phyloP scores from a whole-genome alignment of 2,888 invertebrate genomes.

The Monoplex corrugatus region DNA sequence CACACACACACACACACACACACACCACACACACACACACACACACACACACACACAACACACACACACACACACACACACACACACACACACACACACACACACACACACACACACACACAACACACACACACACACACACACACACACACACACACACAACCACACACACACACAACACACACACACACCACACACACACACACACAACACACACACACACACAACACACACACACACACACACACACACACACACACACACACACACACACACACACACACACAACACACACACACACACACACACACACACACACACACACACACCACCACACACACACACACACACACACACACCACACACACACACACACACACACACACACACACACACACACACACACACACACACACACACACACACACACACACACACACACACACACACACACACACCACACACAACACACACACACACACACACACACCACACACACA shows the following conservation, averaged over 20 bases:
- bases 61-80: too few relatives aligned
- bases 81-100: neutral
- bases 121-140: too few relatives aligned
- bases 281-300: conserved; percentile 57
- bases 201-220: neutral
- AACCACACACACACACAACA: neutral
- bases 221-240: too few relatives aligned
- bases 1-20: too few relatives aligned
- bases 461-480: neutral
- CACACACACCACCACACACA: conserved; percentile 64
- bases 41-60: too few relatives aligned
- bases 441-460: conserved; percentile 44
- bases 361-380: conserved; percentile 55
- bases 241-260: neutral
- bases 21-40: too few relatives aligned
- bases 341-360: conserved; percentile 56
- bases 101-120: neutral
- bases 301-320: conserved; percentile 47
- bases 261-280: neutral
- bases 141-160: too few relatives aligned
- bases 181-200: neutral
- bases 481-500: too few relatives aligned
- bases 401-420: too few relatives aligned
- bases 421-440: too few relatives aligned
- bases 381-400: too few relatives aligned